Evolutionary conservation across 1,140 invertebrate species (phyloP).

Genomic region (Bactericera cockerelli): DNA sequence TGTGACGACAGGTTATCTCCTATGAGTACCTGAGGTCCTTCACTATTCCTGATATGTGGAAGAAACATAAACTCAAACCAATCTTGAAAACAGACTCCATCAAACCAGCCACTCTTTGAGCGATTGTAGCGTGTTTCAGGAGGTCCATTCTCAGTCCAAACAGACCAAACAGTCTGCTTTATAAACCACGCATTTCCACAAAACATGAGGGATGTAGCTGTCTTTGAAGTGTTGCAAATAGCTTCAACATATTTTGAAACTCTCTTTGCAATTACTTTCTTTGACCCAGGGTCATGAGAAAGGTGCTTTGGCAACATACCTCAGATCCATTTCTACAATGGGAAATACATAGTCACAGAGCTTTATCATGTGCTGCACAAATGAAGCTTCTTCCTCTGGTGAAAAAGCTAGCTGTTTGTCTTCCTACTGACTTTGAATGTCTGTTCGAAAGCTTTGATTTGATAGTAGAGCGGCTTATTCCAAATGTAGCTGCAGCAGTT

Average conservation of each 20-base stretch:
- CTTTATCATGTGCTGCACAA: slow-evolving; percentile 11
- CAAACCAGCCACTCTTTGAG: slow-evolving; percentile 27
- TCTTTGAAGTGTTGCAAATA: slow-evolving; percentile 18
- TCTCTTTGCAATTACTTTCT: slow-evolving; percentile 17
- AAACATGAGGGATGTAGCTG: slow-evolving; percentile 18
- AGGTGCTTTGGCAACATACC: neutral
- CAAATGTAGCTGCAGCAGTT: slow-evolving; percentile 11
- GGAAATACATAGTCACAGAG: slow-evolving; percentile 12
- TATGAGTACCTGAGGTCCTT: slow-evolving; percentile 23
- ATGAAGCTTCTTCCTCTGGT: slow-evolving; percentile 8
- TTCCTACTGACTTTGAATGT: neutral
- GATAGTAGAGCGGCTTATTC: slow-evolving; percentile 8
- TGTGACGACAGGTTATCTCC: slow-evolving; percentile 30
- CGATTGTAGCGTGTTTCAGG: slow-evolving; percentile 24
- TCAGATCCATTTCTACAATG: neutral
- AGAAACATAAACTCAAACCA: slow-evolving; percentile 24
- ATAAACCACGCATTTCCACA: slow-evolving; percentile 25
- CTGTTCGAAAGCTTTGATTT: slow-evolving; percentile 9
- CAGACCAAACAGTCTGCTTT: slow-evolving; percentile 25
- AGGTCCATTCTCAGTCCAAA: slow-evolving; percentile 28
- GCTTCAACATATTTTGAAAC: slow-evolving; percentile 18
- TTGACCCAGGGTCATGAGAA: too few relatives aligned
- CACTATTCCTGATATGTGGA: slow-evolving; percentile 20
- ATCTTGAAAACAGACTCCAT: slow-evolving; percentile 25
- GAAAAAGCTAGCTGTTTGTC: slow-evolving; percentile 9